phyloP scores from a whole-genome alignment of 2,113 vertebrate species.

The Crotophaga sulcirostris region DNA sequence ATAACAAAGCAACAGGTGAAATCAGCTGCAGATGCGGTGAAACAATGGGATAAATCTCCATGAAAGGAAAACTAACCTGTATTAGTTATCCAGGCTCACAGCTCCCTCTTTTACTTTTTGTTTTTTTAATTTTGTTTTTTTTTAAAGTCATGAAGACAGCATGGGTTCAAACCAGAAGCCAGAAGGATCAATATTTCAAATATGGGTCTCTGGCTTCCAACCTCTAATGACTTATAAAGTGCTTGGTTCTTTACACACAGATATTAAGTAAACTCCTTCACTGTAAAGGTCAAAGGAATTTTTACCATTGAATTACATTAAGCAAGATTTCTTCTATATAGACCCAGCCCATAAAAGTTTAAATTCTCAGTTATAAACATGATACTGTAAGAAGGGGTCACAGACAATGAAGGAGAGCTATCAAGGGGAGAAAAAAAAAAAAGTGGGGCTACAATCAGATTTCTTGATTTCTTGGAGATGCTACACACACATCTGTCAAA shows the following conservation, averaged over 20 bases:
- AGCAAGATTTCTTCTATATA: neutral
- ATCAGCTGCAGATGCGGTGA: neutral
- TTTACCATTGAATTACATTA: neutral
- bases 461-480: neutral
- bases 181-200: conserved; percentile 7
- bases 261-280: neutral
- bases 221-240: neutral
- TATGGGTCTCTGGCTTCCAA: neutral
- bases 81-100: neutral
- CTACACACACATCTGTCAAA: neutral
- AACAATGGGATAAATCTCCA: neutral
- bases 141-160: neutral
- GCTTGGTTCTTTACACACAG: neutral
- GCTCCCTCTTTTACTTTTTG: rapidly evolving
- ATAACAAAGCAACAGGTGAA: neutral
- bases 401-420: neutral
- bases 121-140: neutral
- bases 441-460: neutral
- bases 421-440: neutral
- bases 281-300: conserved; percentile 13
- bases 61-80: neutral
- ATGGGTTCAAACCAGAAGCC: neutral
- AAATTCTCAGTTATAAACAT: neutral
- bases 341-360: neutral
- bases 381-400: neutral